Evolutionary conservation across 1,140 invertebrate species (phyloP).

Genomic region (Euglossa dilemma): DNA sequence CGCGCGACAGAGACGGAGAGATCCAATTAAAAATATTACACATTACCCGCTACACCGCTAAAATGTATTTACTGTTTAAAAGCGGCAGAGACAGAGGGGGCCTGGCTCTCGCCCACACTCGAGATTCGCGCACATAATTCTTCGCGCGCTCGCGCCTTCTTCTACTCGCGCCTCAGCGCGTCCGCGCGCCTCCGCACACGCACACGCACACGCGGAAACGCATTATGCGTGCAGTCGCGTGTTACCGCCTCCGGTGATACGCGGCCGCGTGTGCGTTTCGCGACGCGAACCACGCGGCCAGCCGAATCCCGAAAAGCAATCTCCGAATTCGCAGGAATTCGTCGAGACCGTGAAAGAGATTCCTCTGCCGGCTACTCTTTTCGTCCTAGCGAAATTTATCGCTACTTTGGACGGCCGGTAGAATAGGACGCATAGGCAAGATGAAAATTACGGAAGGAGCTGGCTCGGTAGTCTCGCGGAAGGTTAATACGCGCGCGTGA

Average conservation of each 20-base stretch:
- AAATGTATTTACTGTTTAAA: conserved; percentile 81
- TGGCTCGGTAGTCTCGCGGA: neutral
- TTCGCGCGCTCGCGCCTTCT: conserved; percentile 11
- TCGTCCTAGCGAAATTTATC: too few species aligned
- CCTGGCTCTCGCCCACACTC: conserved; percentile 46
- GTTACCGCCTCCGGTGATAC: conserved; percentile 30
- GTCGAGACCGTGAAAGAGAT: too few species aligned
- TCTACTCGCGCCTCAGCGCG: conserved; percentile 8
- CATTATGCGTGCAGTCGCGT: conserved; percentile 25
- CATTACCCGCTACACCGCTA: conserved; percentile 78
- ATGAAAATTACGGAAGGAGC: neutral
- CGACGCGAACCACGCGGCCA: neutral
- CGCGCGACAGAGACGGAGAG: conserved; percentile 65
- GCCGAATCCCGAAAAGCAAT: neutral
- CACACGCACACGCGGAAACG: neutral
- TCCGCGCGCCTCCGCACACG: neutral
- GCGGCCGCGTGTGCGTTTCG: neutral
- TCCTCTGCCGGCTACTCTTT: too few species aligned
- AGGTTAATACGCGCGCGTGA: neutral
- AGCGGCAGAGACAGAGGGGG: conserved; percentile 65
- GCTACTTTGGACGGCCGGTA: neutral
- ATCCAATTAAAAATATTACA: conserved; percentile 83
- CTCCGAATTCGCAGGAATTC: too few species aligned
- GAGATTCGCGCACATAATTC: conserved; percentile 14
- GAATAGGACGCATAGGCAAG: too few species aligned